Evolutionary conservation across 2,113 vertebrate genomes (phyloP).

Genomic region (Tauraco erythrolophus): DNA sequence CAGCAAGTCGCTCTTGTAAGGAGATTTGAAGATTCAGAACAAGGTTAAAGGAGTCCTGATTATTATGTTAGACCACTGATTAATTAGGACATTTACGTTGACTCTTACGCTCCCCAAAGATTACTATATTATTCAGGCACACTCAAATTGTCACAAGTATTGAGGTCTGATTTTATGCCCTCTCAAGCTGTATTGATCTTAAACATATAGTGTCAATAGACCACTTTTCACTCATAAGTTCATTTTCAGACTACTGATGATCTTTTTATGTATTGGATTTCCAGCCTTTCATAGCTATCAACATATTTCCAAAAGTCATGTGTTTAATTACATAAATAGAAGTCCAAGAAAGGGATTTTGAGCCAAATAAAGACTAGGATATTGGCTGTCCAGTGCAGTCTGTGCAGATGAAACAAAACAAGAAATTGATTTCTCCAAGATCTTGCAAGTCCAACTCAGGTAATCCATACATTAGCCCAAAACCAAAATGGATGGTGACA

Average conservation of each 20-base stretch:
- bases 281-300: background rate
- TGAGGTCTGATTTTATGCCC: background rate
- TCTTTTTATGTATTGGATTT: background rate
- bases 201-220: background rate
- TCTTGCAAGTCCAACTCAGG: background rate
- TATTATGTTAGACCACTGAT: background rate
- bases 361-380: background rate
- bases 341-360: background rate
- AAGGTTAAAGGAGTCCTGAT: background rate
- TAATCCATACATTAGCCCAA: background rate
- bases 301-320: background rate
- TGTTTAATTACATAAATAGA: background rate
- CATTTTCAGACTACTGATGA: background rate
- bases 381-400: background rate
- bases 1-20: background rate
- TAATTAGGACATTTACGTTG: background rate
- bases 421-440: background rate
- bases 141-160: background rate
- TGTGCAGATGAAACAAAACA: background rate
- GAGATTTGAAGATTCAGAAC: background rate
- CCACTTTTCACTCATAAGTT: background rate
- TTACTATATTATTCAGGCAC: background rate
- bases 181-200: background rate
- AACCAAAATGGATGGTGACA: background rate
- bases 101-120: background rate